Evolutionary conservation across 2,113 vertebrate species (phyloP).

Genomic region (Bucco capensis): DNA sequence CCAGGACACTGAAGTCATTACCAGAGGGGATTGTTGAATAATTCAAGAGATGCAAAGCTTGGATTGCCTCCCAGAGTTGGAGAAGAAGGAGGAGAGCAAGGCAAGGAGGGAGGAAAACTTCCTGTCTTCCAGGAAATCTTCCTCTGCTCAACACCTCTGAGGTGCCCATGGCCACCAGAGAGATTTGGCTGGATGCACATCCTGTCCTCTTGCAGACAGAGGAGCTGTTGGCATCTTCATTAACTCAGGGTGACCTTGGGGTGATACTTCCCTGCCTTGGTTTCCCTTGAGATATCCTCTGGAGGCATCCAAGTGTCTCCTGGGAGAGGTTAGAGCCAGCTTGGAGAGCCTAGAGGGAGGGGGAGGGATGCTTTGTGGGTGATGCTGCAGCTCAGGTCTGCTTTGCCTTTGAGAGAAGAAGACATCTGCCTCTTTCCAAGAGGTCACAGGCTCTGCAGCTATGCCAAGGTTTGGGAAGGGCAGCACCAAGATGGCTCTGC

Average conservation of each 20-base stretch:
- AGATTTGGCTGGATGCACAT: slow-evolving; percentile 15
- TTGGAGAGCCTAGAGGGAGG: background rate
- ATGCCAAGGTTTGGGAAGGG: background rate
- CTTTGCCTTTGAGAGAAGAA: background rate
- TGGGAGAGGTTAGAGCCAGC: background rate
- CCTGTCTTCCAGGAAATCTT: slow-evolving; percentile 57
- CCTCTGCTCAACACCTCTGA: background rate
- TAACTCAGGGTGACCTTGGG: background rate
- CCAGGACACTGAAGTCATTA: slow-evolving; percentile 4
- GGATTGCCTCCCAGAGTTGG: slow-evolving; percentile 40
- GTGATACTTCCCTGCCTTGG: fast-evolving
- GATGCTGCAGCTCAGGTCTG: background rate
- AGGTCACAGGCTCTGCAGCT: background rate
- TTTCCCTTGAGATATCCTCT: background rate
- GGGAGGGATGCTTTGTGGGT: background rate
- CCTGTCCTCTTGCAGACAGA: background rate
- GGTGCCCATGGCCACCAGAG: background rate
- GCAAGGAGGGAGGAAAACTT: slow-evolving; percentile 19
- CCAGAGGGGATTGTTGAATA: slow-evolving; percentile 49
- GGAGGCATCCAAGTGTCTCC: fast-evolving
- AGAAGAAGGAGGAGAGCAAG: background rate
- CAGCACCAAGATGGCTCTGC: background rate
- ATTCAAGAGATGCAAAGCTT: slow-evolving; percentile 42
- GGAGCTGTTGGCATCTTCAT: background rate
- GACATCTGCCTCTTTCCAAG: background rate